Evolutionary conservation across 2,113 vertebrate genomes (phyloP), one percentile per base, ranked within the genome.

Genomic region (Melanotaenia duboulayi): DNA sequence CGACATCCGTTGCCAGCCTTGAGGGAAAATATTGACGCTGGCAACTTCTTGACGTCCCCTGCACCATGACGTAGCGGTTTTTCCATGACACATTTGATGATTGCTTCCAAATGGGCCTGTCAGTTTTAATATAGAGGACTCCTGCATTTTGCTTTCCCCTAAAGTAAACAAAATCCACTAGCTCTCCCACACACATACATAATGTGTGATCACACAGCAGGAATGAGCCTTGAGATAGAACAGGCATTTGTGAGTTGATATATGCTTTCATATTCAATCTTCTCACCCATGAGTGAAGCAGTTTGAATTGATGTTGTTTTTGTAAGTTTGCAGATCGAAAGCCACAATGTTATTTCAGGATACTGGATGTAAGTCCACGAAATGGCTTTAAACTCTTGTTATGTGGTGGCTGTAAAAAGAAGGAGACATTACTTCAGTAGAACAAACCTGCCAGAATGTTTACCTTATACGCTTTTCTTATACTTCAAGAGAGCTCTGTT

Each of bases 61-160:
- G 78, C 81, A 87, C 75, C 67, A 89, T 94, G 93, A 94, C 90
- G 89, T 91, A 85, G 83, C 62, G 64, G 11, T 91, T 92, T 93
- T 94, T 94, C 93, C 93, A 92, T 94, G 93, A 94, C 93, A 93
- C 86, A 87, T 89, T 87, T 87, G 87, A 92, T 91, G 93, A 94
- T 93, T 92, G 91, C 91, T 94, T 92, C 92, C 92, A 94, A 94
- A 93, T 94, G 93, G 89, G 70, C 75, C 83, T 89, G 92, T 93
- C 92, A 91, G 90, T 87, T 90, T 88, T 81, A 92, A 94, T 92
- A 90, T 85, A 88, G 87, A 83, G 57, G 78, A 87, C 77, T 73
- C 72, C 63, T 19, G 75, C 86, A 86, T 92, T 93, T 92, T 69
- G 81, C 87, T 92, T 91, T 90, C 68, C 81, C 85, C 74, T 87